Percentiles rank a stretch among this genome's conserved stretches.
These are phyloP conservation scores for Aselliscus stoliczkanus DNA, from an alignment of 2,797 vertebrate genomes.

Conservation along the genomic window DNA sequence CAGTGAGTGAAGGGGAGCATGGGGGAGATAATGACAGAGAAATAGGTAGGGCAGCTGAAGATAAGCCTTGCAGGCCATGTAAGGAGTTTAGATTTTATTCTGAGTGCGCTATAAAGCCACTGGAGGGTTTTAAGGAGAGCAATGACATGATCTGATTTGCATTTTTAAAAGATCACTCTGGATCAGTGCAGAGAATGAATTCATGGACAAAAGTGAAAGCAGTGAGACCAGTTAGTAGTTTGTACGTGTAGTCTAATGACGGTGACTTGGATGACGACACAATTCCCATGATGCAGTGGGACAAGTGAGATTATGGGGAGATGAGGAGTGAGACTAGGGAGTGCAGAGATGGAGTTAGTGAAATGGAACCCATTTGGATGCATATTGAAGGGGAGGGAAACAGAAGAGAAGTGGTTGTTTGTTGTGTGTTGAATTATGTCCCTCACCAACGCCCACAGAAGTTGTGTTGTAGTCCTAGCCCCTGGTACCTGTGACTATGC, in stretches of 20 bases:
- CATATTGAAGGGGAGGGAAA: background rate
- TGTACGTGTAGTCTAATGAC: background rate
- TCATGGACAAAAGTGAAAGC: background rate
- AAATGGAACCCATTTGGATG: background rate
- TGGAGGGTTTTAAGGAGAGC: background rate
- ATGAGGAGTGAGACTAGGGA: background rate
- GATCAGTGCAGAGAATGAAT: background rate
- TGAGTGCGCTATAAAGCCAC: background rate
- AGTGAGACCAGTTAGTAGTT: background rate
- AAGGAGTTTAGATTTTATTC: background rate
- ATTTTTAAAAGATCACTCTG: background rate
- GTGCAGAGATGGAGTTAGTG: background rate
- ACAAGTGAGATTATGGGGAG: background rate
- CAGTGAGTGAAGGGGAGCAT: rapidly evolving
- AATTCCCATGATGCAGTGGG: background rate
- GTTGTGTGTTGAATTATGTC: background rate
- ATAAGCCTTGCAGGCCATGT: background rate
- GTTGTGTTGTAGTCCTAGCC: background rate
- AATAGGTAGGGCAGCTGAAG: background rate
- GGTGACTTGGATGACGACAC: background rate
- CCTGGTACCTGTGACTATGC: background rate
- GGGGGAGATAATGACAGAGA: background rate
- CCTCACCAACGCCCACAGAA: too few species aligned
- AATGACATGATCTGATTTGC: background rate
- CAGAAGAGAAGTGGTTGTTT: background rate